phyloP scores from a whole-genome alignment of 53 echinoderm and acorn worm genomes.

The Paracentrotus lividus region DNA sequence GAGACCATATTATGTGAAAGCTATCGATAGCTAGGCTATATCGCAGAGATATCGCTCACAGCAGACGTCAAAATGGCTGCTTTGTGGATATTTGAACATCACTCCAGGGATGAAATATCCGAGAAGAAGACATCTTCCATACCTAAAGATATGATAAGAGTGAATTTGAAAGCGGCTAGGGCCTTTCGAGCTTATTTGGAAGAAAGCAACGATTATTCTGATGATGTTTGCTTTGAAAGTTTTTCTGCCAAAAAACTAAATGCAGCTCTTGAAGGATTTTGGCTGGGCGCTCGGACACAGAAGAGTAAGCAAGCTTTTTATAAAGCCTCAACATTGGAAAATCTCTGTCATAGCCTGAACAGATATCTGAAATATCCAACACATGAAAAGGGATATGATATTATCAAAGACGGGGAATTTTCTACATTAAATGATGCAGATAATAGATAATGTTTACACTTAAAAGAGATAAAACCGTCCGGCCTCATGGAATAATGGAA shows the following conservation, averaged over 20 bases:
- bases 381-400: too few relatives aligned
- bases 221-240: conserved; percentile 64
- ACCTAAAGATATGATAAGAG: conserved; percentile 36
- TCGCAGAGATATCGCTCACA: not conserved
- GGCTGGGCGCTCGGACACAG: conserved; percentile 60
- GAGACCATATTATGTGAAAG: conserved; percentile 18
- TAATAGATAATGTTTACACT: too few relatives aligned
- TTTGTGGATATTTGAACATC: conserved; percentile 30
- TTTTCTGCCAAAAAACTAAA: conserved; percentile 51
- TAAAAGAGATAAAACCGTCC: too few relatives aligned
- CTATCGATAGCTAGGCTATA: conserved; percentile 17
- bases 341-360: too few relatives aligned
- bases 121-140: conserved; percentile 36
- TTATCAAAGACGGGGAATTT: too few relatives aligned
- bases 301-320: too few relatives aligned
- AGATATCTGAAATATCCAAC: too few relatives aligned
- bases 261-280: conserved; percentile 58
- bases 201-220: conserved; percentile 59
- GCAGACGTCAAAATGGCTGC: conserved; percentile 56
- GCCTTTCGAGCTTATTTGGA: conserved; percentile 44
- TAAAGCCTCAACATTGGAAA: too few relatives aligned
- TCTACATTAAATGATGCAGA: too few relatives aligned
- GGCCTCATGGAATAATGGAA: too few relatives aligned
- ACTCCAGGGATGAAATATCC: conserved; percentile 54
- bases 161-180: conserved; percentile 43